Conservation (phyloP, 2,888 invertebrate species). For the Phlogophora meticulosa region DNA sequence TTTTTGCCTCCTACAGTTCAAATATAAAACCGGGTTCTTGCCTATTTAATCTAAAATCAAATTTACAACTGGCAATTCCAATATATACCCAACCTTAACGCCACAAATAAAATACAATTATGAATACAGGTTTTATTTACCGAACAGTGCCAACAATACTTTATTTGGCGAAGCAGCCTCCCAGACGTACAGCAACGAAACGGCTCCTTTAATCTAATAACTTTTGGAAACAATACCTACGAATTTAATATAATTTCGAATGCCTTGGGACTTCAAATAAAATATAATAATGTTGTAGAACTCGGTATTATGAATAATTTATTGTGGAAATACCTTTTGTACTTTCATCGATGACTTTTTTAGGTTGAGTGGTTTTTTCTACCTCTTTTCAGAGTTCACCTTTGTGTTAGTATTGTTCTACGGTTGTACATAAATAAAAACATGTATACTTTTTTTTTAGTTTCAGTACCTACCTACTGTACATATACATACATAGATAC, state of each 20-base stretch:
- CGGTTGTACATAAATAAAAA: too few relatives aligned
- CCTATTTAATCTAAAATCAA: too few relatives aligned
- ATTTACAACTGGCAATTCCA: too few relatives aligned
- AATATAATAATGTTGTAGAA: conserved; percentile 37
- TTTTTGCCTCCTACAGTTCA: too few relatives aligned
- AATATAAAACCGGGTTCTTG: too few relatives aligned
- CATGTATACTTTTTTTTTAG: too few relatives aligned
- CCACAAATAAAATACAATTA: conserved; percentile 26
- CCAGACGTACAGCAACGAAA: conserved; percentile 13
- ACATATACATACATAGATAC: too few relatives aligned
- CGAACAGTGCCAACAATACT: conserved; percentile 18
- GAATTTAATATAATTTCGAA: conserved; percentile 53
- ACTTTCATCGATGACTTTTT: conserved; percentile 10
- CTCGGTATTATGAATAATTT: conserved; percentile 31
- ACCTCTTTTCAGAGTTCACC: not conserved
- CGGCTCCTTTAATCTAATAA: conserved; percentile 48
- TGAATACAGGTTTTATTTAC: conserved; percentile 34
- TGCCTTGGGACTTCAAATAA: conserved; percentile 29
- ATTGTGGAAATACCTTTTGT: conserved; percentile 33
- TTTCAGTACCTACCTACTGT: too few relatives aligned
- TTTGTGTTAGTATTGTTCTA: too few relatives aligned
- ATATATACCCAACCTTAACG: too few relatives aligned
- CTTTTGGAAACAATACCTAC: conserved; percentile 44
- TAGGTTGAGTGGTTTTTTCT: conserved; percentile 3
- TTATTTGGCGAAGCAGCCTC: conserved; percentile 38